Evolutionary conservation across 53 echinoderm and acorn worm genomes (phyloP), one percentile per base, ranked within the genome.

Genomic region (Apostichopus leukothele): DNA sequence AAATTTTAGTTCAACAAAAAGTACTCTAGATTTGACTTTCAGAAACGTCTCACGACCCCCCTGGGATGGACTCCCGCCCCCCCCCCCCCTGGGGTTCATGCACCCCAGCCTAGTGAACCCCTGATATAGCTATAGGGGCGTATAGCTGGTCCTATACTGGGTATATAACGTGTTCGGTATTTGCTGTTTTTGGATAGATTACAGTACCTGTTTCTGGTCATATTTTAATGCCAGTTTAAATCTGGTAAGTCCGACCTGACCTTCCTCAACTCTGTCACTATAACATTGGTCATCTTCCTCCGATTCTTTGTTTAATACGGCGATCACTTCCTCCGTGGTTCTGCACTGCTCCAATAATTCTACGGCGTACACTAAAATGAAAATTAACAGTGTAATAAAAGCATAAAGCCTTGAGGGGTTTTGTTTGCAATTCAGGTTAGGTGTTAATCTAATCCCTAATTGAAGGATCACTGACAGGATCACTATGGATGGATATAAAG

Each of bases 201-300:
- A 14, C 4, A 16, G 73, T 52, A 96, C 97, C 94, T 93, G 93
- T 83, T 94, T 99, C 89, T 99, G 99, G 23, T 99, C 99, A 61
- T 99, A 99, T 83, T 99, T 99, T 1, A 99, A 90, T n/a, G 99
- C 99, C 52, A 98, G 91, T 84, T 96, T 94, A 51, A 96, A 92
- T 55, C 99, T 74, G 7, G 94, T 71, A 4, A 99, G 87, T 61
- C 93, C 94, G 7, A 96, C 84, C 75, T 92, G 93, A 4, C 93
- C 99, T 61, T 84, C 92, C 22, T 89, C 93, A 16, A 96, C 67
- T 18, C 96, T 96, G 8, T 96, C 94, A 7, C 77, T 76, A 10
- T 50, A 76, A 50, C 76, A 89, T 52, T 94, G 93, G 39, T 99
- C 99, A 63, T 99, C 95, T 22, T 93, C 92, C 27, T 94, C 93